Conservation (phyloP, 2,888 invertebrate genomes). For the Frankliniella fusca region DNA sequence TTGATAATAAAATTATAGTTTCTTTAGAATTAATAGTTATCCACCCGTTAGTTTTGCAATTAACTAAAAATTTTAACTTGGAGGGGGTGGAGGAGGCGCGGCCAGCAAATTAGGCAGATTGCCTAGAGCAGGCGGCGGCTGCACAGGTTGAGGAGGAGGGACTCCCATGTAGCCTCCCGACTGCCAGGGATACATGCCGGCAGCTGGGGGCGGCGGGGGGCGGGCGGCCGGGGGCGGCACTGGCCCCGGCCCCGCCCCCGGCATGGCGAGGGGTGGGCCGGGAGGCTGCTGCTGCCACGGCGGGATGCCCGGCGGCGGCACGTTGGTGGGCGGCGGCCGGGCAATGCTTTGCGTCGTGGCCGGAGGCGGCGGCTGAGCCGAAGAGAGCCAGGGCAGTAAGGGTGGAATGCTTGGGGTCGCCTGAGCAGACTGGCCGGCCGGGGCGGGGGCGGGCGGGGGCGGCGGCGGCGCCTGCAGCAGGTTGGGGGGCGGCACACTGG, state of each 20-base stretch:
- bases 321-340: conserved; percentile 42
- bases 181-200: conserved; percentile 31
- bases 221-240: conserved; percentile 25
- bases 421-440: conserved; percentile 33
- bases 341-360: conserved; percentile 39
- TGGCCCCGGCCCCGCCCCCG: conserved; percentile 43
- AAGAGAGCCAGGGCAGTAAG: conserved; percentile 20
- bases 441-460: conserved; percentile 41
- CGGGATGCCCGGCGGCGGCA: conserved; percentile 45
- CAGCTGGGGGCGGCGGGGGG: background rate
- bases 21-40: too few relatives aligned
- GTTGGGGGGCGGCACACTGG: conserved; percentile 46
- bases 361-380: conserved; percentile 40
- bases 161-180: conserved; percentile 34
- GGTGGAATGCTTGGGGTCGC: conserved; percentile 21
- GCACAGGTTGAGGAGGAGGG: conserved; percentile 40
- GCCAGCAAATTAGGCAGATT: conserved; percentile 56
- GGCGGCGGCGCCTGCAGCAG: conserved; percentile 44
- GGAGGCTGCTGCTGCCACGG: conserved; percentile 52
- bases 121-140: conserved; percentile 44
- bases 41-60: too few relatives aligned
- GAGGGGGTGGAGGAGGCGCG: conserved; percentile 68
- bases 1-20: background rate
- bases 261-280: conserved; percentile 55
- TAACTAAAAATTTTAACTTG: conserved; percentile 39